A percentile compares a stretch with the other conserved stretches of the same genome.
phyloP scores from a whole-genome alignment of 2,797 vertebrate genomes.

The Peromyscus melanophrys region DNA sequence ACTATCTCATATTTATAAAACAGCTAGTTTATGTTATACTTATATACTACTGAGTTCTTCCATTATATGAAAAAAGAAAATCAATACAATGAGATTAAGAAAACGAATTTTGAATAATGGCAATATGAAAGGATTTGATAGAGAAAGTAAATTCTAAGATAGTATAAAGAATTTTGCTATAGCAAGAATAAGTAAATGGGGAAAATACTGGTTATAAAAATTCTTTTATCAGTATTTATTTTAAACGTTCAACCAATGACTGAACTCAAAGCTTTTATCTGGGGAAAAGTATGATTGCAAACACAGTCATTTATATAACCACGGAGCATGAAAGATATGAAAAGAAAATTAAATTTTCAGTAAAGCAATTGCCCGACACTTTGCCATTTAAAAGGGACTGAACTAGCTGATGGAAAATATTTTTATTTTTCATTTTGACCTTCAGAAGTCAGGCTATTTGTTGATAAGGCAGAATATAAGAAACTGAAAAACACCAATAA shows the following conservation, averaged over 20 bases:
- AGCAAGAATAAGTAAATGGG: conserved; percentile 37
- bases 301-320: conserved; percentile 53
- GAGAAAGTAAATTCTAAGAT: conserved; percentile 48
- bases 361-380: conserved; percentile 60
- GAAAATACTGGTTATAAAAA: conserved; percentile 5
- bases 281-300: conserved; percentile 60
- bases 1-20: background rate
- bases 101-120: conserved; percentile 63
- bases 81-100: background rate
- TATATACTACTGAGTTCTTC: conserved; percentile 11
- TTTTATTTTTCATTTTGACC: conserved; percentile 71
- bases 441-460: conserved; percentile 50
- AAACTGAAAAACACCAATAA: conserved; percentile 44
- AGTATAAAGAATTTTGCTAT: conserved; percentile 29
- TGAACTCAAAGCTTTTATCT: conserved; percentile 64
- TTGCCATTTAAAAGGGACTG: conserved; percentile 61
- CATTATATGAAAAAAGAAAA: conserved; percentile 16
- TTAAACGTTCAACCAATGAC: conserved; percentile 65
- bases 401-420: conserved; percentile 51
- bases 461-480: conserved; percentile 31
- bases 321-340: conserved; percentile 70
- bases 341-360: conserved; percentile 79
- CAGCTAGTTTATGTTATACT: background rate
- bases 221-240: conserved; percentile 69
- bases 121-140: conserved; percentile 29